Percentiles rank a stretch among this genome's conserved stretches.
Evolutionary conservation across 2,888 invertebrate genomes (phyloP).

Genomic region (Lasioglossum zephyrum): DNA sequence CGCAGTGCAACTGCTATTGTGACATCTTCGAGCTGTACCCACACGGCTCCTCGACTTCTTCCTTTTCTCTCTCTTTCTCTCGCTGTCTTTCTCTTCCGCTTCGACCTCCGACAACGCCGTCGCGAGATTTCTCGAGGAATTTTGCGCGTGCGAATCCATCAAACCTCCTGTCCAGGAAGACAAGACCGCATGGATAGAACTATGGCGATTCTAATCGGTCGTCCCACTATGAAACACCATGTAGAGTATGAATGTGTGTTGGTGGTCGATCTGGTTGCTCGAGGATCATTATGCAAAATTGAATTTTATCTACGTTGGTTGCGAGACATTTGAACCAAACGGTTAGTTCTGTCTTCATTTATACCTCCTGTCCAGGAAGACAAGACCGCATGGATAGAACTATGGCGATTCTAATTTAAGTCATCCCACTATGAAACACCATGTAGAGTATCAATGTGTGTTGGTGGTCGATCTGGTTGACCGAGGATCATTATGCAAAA

Average conservation of each 20-base stretch:
- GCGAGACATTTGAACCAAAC: too few relatives aligned
- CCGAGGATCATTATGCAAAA: background rate
- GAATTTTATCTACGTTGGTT: background rate
- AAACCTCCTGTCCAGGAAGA: background rate
- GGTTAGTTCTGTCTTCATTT: too few relatives aligned
- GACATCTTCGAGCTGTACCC: slow-evolving; percentile 74
- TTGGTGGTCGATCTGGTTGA: background rate
- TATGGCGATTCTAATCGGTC: background rate
- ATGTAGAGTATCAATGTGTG: background rate
- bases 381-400: background rate
- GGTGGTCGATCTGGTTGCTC: background rate
- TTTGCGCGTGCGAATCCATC: slow-evolving; percentile 11
- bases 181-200: background rate
- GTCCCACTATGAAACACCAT: background rate
- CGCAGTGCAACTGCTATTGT: slow-evolving; percentile 78
- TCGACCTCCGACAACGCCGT: background rate
- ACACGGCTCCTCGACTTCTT: slow-evolving; percentile 45
- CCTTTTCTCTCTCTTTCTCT: background rate
- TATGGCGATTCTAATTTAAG: background rate
- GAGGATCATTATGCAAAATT: background rate
- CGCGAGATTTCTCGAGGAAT: slow-evolving; percentile 17
- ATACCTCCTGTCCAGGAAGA: background rate
- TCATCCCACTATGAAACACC: background rate
- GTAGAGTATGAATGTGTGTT: background rate
- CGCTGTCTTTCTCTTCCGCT: background rate